A percentile compares a stretch with the other conserved stretches of the same genome.
These are phyloP conservation scores for Muntiacus muntjak DNA, from an alignment of 2,113 vertebrate species.

Conservation along the genomic window DNA sequence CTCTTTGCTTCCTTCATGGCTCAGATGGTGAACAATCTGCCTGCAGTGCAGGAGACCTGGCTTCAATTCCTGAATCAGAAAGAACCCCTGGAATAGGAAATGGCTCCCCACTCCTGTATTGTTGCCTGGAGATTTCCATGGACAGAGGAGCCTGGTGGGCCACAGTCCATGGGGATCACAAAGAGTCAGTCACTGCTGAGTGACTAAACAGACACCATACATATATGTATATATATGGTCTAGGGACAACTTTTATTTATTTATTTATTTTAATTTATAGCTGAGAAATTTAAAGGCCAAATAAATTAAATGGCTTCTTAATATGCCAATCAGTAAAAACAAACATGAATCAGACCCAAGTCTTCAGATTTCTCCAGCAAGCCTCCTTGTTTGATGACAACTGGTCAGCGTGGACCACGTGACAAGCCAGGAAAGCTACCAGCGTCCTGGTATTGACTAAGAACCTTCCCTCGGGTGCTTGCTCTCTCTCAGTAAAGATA, in stretches of 20 bases:
- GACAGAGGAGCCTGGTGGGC: neutral
- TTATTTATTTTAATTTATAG: neutral
- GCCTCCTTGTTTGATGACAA: neutral
- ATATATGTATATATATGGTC: neutral
- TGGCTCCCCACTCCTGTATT: neutral
- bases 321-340: neutral
- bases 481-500: rapidly evolving
- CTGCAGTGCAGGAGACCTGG: neutral
- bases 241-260: neutral
- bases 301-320: neutral
- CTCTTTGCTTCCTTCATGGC: neutral
- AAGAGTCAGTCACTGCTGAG: neutral
- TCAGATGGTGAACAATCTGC: neutral
- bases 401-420: neutral
- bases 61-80: neutral
- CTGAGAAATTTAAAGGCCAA: neutral
- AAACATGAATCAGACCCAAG: neutral
- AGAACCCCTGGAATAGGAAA: neutral
- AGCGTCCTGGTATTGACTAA: neutral
- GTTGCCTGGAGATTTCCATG: neutral
- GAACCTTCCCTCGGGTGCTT: neutral
- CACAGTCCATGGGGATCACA: neutral
- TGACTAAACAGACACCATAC: neutral
- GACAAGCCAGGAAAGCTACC: neutral
- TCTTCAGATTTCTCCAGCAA: rapidly evolving